A percentile compares a stretch with the other conserved stretches of the same genome.
Conservation (phyloP, 1,140 invertebrate species). For the Dendroctonus valens region DNA sequence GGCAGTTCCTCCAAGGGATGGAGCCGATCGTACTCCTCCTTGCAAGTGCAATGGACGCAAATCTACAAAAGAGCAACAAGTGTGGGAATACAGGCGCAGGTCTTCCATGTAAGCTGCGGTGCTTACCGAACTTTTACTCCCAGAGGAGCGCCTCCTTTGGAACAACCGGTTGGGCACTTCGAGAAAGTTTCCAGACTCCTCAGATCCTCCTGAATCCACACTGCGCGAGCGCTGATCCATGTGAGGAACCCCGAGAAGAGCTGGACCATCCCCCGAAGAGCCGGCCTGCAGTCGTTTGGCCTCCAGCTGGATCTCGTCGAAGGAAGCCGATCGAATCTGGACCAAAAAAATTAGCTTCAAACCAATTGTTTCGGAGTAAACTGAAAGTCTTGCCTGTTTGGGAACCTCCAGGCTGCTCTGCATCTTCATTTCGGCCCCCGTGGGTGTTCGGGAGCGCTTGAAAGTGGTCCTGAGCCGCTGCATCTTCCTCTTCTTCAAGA, state of each 20-base stretch:
- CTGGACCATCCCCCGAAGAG: conserved; percentile 45
- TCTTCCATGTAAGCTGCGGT: too few relatives aligned
- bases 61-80: conserved; percentile 13
- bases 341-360: conserved; percentile 7
- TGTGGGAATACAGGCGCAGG: too few relatives aligned
- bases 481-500: conserved; percentile 54
- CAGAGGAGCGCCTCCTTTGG: conserved; percentile 61
- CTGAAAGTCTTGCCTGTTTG: conserved; percentile 63
- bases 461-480: conserved; percentile 81
- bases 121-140: conserved; percentile 53
- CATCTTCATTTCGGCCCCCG: conserved; percentile 84
- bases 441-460: conserved; percentile 80
- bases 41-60: conserved; percentile 64
- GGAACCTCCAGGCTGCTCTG: conserved; percentile 85
- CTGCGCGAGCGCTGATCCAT: conserved; percentile 68
- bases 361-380: neutral
- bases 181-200: conserved; percentile 63
- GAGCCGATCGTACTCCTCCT: conserved; percentile 60
- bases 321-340: conserved; percentile 67
- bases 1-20: conserved; percentile 54
- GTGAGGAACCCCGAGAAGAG: conserved; percentile 65
- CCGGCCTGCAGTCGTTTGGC: conserved; percentile 58
- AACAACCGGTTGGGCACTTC: conserved; percentile 65
- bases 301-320: conserved; percentile 83
- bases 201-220: conserved; percentile 71